Base-by-base conservation (phyloP, 2,797 vertebrate species). In the Pogonophryne albipinna region DNA sequence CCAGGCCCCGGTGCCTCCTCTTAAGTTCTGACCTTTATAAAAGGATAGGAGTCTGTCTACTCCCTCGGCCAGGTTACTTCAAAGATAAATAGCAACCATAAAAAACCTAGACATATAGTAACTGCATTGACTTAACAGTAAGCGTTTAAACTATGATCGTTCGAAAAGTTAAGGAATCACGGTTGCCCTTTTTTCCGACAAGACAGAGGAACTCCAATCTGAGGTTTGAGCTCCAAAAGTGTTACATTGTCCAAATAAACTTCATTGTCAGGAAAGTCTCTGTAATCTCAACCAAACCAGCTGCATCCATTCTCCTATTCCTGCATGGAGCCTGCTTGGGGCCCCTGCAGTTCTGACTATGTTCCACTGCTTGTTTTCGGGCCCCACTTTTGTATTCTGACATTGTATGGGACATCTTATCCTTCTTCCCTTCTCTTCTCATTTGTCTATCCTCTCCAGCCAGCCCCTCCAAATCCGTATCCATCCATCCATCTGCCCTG, bases 391-490 rank as follows among this genome's bases (percentile, higher is more conserved):
- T 73, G 66, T 45, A 90, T 88, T 89, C 90, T 80, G 59, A 74
- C 70, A 61, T 76, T 86, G 83, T 63, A 14, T 69, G 50, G 73
- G 71, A 61, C 73, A 75, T 79, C 69, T 88, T 80, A 80, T 84
- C 82, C 84, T 31, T 42, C 74, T 59, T 63, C 65, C 49, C 66
- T 66, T 66, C 74, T 83, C 78, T 66, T 80, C 76, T 83, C 83
- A 79, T 89, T 86, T 86, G 84, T 87, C 80, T 85, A 63, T 85
- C 80, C 82, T 89, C 83, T 89, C 80, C 78, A 82, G 77, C 76
- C 80, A 85, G 82, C 83, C 86, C 79, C 72, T 85, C 78, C 72
- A 80, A 84, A 87, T 80, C 81, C 70, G 49, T 84, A 83, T 85
- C 83, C 87, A 85, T 69, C 85, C 85, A 80, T 83, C 83, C 76